Evolutionary conservation across 2,888 invertebrate species (phyloP), one percentile per base, ranked within the genome.

Genomic region (Mythimna albipuncta): DNA sequence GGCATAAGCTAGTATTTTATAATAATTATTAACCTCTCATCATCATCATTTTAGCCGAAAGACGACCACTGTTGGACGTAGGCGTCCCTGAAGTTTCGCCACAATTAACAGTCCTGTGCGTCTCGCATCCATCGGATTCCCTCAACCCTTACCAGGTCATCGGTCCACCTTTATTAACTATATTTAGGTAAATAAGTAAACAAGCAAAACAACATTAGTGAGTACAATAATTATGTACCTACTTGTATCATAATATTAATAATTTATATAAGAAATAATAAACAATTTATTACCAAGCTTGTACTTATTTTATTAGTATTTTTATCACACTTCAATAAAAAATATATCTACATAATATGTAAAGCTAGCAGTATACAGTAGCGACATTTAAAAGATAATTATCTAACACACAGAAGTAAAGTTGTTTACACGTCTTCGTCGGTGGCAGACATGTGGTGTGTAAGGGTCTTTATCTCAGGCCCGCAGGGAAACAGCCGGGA

Each of bases 371-470:
- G 21, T 26, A 61, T 41, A 74, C 78, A 78, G 84, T 82, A 83
- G 83, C 82, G 62, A 73, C 71, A 79, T 83, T 83, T 81, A 81
- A 76, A 69, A 82, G 85, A 87, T 87, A 82, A 86, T 87, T 79
- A 84, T 86, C 78, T 74, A 57, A 74, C 77, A 78, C 80, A 83
- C 83, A 85, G 75, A 85, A 81, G 79, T 65, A 72, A 69, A 69
- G 71, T 75, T 87, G 82, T 89, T 85, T 84, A 89, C 86, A 85
- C 85, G 85, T 84, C 75, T 63, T 63, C 88, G 83, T 87, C 87
- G 81, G 78, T 77, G 83, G 74, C 76, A 77, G 86, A 84, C 89
- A 91, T 90, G 87, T 91, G 90, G 87, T 86, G 85, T 88, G 87
- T 86, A 76, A 75, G 76, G 74, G 74, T 78, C 86, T 87, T 92